phyloP scores from a whole-genome alignment of 2,888 invertebrate genomes.

The Beris chalybata region DNA sequence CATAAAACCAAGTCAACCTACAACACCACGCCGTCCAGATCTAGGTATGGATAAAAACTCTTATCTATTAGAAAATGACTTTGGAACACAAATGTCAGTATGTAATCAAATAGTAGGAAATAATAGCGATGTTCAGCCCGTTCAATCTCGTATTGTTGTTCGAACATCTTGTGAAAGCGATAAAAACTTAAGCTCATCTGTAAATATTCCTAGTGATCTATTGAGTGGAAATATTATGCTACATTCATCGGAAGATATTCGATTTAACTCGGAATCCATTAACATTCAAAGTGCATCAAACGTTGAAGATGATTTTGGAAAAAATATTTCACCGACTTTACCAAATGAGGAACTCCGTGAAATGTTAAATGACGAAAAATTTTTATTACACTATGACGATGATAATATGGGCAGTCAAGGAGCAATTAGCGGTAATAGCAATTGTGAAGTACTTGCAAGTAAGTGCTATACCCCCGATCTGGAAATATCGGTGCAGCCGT shows the following conservation, averaged over 20 bases:
- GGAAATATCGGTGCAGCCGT: constrained; percentile 17
- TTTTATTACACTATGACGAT: constrained; percentile 17
- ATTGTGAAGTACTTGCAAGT: constrained; percentile 15
- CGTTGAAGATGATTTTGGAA: constrained; percentile 25
- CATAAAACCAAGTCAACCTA: constrained; percentile 11
- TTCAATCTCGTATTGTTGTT: too few relatives aligned
- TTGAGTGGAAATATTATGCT: constrained; percentile 8
- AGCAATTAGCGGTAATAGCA: background rate
- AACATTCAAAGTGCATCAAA: constrained; percentile 3
- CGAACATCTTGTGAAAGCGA: constrained; percentile 40
- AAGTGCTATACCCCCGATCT: constrained; percentile 22
- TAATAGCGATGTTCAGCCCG: constrained; percentile 20
- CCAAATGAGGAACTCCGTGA: constrained; percentile 21
- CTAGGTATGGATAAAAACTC: constrained; percentile 38
- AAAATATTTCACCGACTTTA: constrained; percentile 29
- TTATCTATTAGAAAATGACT: constrained; percentile 31
- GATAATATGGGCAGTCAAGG: constrained; percentile 1
- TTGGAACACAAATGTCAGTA: constrained; percentile 31
- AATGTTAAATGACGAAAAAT: constrained; percentile 19
- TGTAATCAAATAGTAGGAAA: constrained; percentile 27
- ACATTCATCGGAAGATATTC: background rate
- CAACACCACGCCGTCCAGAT: background rate
- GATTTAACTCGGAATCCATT: constrained; percentile 6
- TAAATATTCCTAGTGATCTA: constrained; percentile 30
- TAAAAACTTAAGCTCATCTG: constrained; percentile 37